Percentiles rank a stretch among this genome's conserved stretches.
Conservation (phyloP, 2,113 vertebrate genomes). For the Choloepus hoffmanni region DNA sequence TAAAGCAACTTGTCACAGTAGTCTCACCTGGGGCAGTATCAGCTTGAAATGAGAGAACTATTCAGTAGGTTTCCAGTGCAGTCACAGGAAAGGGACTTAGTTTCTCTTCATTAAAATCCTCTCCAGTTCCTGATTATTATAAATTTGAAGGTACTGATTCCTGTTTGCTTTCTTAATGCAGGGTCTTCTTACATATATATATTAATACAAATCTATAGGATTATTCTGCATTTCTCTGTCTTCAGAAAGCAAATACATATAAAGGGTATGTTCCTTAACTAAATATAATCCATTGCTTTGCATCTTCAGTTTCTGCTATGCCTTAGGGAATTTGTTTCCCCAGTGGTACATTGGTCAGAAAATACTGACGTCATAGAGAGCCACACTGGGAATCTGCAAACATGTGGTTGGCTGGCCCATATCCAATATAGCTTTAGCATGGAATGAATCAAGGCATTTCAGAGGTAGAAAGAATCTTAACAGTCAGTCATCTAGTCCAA, state of each 20-base stretch:
- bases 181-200: neutral
- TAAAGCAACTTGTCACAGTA: neutral
- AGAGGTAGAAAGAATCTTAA: neutral
- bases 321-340: slow-evolving; percentile 21
- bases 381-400: neutral
- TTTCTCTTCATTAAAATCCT: neutral
- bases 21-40: neutral
- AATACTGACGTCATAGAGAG: neutral
- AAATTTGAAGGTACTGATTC: neutral
- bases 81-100: neutral
- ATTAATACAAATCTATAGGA: neutral
- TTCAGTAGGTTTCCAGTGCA: neutral
- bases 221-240: neutral
- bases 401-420: neutral
- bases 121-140: neutral
- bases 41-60: neutral
- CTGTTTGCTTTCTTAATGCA: slow-evolving; percentile 43
- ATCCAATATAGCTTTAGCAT: slow-evolving; percentile 2
- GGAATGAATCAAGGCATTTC: neutral
- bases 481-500: neutral
- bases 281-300: slow-evolving; percentile 4
- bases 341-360: neutral
- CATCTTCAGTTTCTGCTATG: neutral
- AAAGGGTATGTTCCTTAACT: neutral
- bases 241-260: neutral